A percentile compares a stretch with the other conserved stretches of the same genome.
Conservation (phyloP, 2,888 invertebrate species). For the Ophion costatus region DNA sequence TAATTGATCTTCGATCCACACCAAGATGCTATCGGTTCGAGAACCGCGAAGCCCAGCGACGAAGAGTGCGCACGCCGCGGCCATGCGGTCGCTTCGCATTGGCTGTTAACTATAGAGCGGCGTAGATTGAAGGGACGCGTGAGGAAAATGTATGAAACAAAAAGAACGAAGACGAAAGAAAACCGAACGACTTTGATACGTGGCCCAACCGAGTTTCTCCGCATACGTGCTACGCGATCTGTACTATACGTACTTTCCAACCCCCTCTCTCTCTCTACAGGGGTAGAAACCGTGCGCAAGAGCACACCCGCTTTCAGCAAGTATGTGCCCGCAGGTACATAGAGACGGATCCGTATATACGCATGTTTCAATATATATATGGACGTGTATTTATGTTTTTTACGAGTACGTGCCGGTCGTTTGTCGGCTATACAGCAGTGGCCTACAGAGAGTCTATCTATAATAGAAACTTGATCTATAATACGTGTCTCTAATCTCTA, state of each 20-base stretch:
- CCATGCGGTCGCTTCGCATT: conserved; percentile 64
- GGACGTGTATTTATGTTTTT: conserved; percentile 19
- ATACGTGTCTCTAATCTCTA: conserved; percentile 32
- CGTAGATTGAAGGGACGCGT: conserved; percentile 45
- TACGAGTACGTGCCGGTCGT: conserved; percentile 24
- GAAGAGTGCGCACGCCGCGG: neutral
- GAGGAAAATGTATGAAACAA: conserved; percentile 58
- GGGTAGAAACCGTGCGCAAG: neutral
- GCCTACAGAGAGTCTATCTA: conserved; percentile 52
- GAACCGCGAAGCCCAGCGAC: neutral
- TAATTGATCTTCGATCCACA: too few relatives aligned
- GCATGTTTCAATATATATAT: neutral
- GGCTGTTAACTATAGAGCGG: conserved; percentile 64
- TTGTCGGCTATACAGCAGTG: conserved; percentile 28
- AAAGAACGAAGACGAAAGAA: neutral
- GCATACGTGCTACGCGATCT: conserved; percentile 70
- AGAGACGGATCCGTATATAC: conserved; percentile 26
- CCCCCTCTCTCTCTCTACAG: conserved; percentile 11
- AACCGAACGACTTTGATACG: conserved; percentile 74
- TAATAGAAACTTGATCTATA: conserved; percentile 50
- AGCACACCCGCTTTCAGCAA: conserved; percentile 15
- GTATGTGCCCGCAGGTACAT: conserved; percentile 3
- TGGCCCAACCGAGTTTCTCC: conserved; percentile 83
- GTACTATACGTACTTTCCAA: conserved; percentile 2
- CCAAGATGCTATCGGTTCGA: too few relatives aligned